Conservation (phyloP, 2,888 invertebrate genomes). For the Platycnemis pennipes region DNA sequence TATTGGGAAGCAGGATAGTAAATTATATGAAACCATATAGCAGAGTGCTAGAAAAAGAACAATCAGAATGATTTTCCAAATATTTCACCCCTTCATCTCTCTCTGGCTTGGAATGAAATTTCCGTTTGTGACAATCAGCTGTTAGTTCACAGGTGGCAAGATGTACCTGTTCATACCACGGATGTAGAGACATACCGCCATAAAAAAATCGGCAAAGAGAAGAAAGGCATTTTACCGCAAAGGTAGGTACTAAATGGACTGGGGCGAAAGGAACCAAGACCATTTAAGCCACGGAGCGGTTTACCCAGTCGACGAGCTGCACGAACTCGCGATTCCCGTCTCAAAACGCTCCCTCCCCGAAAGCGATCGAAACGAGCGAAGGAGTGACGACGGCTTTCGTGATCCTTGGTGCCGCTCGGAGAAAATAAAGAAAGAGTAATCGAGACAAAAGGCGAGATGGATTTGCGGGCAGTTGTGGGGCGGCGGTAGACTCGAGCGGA, state of each 20-base stretch:
- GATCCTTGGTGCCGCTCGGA: constrained; percentile 47
- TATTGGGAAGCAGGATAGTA: no score
- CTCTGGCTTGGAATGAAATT: no score
- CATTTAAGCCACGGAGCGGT: not conserved
- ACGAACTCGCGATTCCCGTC: not conserved
- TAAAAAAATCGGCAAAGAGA: no score
- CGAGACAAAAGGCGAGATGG: constrained; percentile 71
- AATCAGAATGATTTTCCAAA: no score
- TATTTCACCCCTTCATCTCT: no score
- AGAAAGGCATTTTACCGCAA: no score
- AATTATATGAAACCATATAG: no score
- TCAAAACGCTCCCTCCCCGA: not conserved
- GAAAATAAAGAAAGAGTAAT: constrained; percentile 59
- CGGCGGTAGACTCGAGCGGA: constrained; percentile 67
- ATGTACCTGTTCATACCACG: no score
- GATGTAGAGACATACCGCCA: no score
- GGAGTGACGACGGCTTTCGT: not conserved
- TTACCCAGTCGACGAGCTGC: not conserved
- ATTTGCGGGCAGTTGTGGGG: constrained; percentile 76
- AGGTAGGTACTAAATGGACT: not conserved
- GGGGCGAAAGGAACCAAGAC: not conserved
- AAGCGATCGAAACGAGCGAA: not conserved
- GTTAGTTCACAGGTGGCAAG: no score
- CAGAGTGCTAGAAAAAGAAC: no score
- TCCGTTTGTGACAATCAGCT: no score